These are phyloP conservation scores for Melanerpes formicivorus DNA, from an alignment of 2,113 vertebrate species.

Conservation along the genomic window DNA sequence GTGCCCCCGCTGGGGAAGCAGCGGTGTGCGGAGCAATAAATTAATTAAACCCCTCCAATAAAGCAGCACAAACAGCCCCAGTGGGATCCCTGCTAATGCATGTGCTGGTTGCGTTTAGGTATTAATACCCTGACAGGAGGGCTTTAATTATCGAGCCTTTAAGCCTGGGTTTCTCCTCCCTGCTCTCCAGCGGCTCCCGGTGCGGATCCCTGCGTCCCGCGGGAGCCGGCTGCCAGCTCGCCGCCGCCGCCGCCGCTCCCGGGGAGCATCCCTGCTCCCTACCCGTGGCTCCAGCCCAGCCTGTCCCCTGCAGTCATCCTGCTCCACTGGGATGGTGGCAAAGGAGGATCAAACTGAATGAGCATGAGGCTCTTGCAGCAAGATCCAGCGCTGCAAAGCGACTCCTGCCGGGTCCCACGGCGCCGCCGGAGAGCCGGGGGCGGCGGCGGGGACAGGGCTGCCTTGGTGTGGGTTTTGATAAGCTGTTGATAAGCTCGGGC, in stretches of 20 bases:
- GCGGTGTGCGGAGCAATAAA: neutral
- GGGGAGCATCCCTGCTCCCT: neutral
- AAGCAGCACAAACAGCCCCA: neutral
- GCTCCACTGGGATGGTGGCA: fast-evolving
- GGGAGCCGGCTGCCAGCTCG: neutral
- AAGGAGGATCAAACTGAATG: neutral
- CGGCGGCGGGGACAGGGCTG: neutral
- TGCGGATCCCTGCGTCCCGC: neutral
- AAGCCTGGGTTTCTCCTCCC: neutral
- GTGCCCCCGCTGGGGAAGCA: neutral
- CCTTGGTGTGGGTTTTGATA: neutral
- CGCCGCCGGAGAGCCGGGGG: neutral
- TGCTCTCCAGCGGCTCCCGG: neutral
- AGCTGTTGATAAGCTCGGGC: neutral
- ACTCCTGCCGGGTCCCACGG: neutral
- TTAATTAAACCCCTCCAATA: conserved; percentile 56
- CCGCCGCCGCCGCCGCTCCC: neutral
- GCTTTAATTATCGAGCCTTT: neutral
- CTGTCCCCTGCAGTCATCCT: neutral
- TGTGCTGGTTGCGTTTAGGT: neutral
- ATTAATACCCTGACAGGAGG: conserved; percentile 14
- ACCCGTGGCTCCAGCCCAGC: neutral
- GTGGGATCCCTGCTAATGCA: neutral
- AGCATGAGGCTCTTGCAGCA: neutral
- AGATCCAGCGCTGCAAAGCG: neutral